These are phyloP conservation scores for Pristionchus exspectatus DNA, from an alignment of 2,888 invertebrate species.

Conservation along the genomic window DNA sequence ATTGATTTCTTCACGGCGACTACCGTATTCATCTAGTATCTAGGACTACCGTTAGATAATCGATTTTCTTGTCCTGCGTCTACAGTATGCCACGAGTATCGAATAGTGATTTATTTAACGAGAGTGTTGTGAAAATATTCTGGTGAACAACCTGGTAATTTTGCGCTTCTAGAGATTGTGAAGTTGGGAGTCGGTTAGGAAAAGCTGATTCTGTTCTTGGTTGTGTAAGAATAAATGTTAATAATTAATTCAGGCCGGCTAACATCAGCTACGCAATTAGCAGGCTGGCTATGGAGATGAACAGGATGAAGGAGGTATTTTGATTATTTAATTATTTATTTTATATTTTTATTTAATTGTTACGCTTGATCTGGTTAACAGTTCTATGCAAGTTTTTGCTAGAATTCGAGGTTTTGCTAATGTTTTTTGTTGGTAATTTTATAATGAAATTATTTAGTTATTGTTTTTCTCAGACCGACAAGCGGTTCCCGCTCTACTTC, in stretches of 20 bases:
- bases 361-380: no score
- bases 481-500: constrained; percentile 12
- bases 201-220: no score
- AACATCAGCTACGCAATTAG: neutral
- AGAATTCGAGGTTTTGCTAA: no score
- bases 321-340: neutral
- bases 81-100: no score
- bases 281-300: constrained; percentile 4
- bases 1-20: neutral
- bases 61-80: neutral
- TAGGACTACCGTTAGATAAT: neutral
- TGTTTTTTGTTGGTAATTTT: neutral
- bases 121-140: no score
- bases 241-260: neutral
- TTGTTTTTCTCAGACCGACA: neutral
- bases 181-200: no score
- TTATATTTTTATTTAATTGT: no score
- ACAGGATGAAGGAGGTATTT: constrained; percentile 26
- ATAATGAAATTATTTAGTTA: neutral
- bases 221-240: neutral
- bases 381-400: no score
- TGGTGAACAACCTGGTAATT: no score
- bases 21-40: no score
- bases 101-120: no score
- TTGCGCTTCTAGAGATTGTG: no score